Base-by-base conservation (phyloP, 2,888 invertebrate genomes). In the Plutella xylostella region DNA sequence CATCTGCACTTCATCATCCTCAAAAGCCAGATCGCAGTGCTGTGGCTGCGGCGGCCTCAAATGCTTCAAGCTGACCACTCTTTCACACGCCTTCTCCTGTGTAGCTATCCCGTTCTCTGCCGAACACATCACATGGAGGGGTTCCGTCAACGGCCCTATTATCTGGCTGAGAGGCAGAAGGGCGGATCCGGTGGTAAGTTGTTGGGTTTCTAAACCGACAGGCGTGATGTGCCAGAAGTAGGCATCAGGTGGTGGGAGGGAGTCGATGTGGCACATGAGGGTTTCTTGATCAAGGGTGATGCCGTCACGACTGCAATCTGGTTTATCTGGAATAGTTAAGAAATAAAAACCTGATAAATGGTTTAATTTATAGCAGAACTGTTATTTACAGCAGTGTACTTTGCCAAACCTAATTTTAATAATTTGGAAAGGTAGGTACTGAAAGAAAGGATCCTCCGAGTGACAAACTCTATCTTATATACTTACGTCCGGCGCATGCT, bases 221-320 rank as follows among this genome's bases (percentile, higher is more conserved):
- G 73, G 70, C 46, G 74, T 74, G 12, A 80, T 61, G 52, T 79
- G 76, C 83, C 83, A 83, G 63, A 77, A 73, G 55, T 55, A 83
- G 0, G 77, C 78, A 53, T 79, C 80, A 0, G 83, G 76, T 1
- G 54, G 33, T 9, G 83, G 83, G 17, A 75, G 54, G 0, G 76
- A 72, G 19, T 62, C 65, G 4, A 79, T 72, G 51, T 73, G 68
- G 55, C 83, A 83, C 49, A 64, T 65, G 30, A 82, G 57, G 0
- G 69, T 68, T 52, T 82, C 80, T 48, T 73, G 73, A n/a, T 63
- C 53, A 18, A 80, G 54, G n/a, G 63, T 65, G 20, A 83, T 63
- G 18, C 80, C 77, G 11, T 61, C 56, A 2, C 67, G 68, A 12
- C 60, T 56, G 54, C 83, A 83, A 63, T 80, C 78, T 9, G 83